phyloP scores from a whole-genome alignment of 2,797 vertebrate species.

The Apodemus agrarius region DNA sequence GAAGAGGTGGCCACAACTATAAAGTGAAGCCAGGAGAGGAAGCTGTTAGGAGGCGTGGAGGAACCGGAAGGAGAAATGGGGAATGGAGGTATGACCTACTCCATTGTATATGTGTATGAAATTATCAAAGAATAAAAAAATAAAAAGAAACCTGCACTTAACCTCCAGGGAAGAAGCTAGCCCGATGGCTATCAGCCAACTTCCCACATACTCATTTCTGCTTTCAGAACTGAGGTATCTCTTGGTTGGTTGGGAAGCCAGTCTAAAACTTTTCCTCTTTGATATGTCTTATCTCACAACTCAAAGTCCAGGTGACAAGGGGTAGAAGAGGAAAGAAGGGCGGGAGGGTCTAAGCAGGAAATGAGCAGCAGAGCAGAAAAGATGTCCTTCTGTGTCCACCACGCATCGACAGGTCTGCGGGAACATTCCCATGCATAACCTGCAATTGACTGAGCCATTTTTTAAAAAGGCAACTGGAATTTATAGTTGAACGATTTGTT shows the following conservation, averaged over 20 bases:
- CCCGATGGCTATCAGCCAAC: background rate
- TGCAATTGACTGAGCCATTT: constrained; percentile 15
- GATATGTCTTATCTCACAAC: background rate
- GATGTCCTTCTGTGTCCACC: background rate
- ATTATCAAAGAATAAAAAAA: background rate
- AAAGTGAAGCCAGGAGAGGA: background rate
- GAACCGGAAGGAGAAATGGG: background rate
- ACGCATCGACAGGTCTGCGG: background rate
- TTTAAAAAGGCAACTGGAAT: constrained; percentile 14
- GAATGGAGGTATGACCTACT: too few relatives aligned
- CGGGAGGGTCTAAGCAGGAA: background rate
- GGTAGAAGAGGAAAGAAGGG: background rate
- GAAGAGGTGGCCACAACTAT: background rate
- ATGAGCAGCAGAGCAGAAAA: background rate
- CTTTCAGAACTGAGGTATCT: background rate
- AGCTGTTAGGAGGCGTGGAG: too few relatives aligned
- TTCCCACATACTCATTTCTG: background rate
- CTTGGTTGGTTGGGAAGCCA: background rate
- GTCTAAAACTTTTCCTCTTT: background rate
- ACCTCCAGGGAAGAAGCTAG: background rate
- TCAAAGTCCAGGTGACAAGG: background rate
- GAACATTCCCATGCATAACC: constrained; percentile 5
- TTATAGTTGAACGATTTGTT: constrained; percentile 24
- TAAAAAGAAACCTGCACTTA: background rate
- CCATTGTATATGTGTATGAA: background rate